Conservation (phyloP, 2,113 vertebrate species). For the Sinocyclocheilus anophthalmus region DNA sequence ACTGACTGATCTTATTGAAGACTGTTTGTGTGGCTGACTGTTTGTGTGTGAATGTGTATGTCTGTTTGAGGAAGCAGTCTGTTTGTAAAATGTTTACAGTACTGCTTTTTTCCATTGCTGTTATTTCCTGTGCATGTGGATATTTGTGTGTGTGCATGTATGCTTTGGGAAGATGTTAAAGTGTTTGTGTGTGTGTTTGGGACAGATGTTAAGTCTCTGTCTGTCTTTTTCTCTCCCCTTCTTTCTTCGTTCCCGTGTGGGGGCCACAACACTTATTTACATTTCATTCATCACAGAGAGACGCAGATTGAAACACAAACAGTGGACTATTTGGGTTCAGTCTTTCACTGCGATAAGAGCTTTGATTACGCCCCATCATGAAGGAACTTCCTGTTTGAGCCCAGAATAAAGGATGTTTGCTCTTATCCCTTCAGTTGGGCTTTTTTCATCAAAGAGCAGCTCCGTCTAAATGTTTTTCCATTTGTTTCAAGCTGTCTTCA, state of each 20-base stretch:
- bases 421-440: slow-evolving; percentile 57
- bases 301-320: slow-evolving; percentile 72
- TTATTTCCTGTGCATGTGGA: slow-evolving; percentile 52
- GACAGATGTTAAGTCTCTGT: slow-evolving; percentile 46
- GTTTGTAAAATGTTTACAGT: slow-evolving; percentile 54
- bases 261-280: slow-evolving; percentile 80
- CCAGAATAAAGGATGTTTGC: slow-evolving; percentile 70
- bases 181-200: slow-evolving; percentile 2
- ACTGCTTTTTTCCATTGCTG: slow-evolving; percentile 49
- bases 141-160: slow-evolving; percentile 46
- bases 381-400: slow-evolving; percentile 79
- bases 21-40: slow-evolving; percentile 30
- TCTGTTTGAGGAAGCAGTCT: slow-evolving; percentile 48
- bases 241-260: slow-evolving; percentile 72
- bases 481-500: slow-evolving; percentile 6
- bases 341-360: slow-evolving; percentile 77
- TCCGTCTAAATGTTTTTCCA: slow-evolving; percentile 32
- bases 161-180: slow-evolving; percentile 37
- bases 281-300: slow-evolving; percentile 84
- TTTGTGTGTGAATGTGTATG: slow-evolving; percentile 6
- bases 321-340: slow-evolving; percentile 78
- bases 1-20: slow-evolving; percentile 21
- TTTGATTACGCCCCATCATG: slow-evolving; percentile 79
- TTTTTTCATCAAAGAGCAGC: slow-evolving; percentile 50
- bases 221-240: slow-evolving; percentile 68